Base-by-base conservation (phyloP, 2,888 invertebrate species). In the Tridacna gigas region DNA sequence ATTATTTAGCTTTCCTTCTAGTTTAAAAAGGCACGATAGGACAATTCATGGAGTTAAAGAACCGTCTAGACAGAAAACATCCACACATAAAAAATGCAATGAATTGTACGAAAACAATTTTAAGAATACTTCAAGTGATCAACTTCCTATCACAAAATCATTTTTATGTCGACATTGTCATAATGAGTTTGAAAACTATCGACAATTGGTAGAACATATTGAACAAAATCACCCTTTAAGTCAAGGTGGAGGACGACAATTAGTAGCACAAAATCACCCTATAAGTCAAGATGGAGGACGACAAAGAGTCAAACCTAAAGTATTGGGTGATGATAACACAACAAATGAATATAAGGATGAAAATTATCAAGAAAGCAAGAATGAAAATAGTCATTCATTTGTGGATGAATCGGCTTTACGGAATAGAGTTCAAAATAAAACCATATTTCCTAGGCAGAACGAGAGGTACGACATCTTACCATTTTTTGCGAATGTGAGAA, bases 401-500 rank as follows among this genome's bases (percentile, higher is more conserved):
- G 48, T n/a, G 26, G 79, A 80, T 28, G 80, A 75, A 69, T 47
- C 67, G 15, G 79, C 79, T 18, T 51, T 83, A 26, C 63, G 61
- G 7, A 48, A 66, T 25, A 63, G 51, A 51, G 80, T 80, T 28
- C 47, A 61, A 28, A 80, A 80, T 45, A 67, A 69, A 48, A 80
- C 26, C 25, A 77, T 80, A 37, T 74, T 78, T 51, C 80, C 84
- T 11, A 63, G 60, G n/a, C 22, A 66, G 28, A 71, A 47, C 26
- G 74, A 84, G 48, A 25, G 65, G 60, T 81, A 86, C 60, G 83
- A 86, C 66, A 28, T 81, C 18, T 61, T 86, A 9, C 51, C 51
- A n/a, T 86, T 83, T 51, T 86, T 81, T 60, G 80, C 73, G 11
- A 79, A 83, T 65, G 37, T 56, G 12, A 80, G 73, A 51, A 20